phyloP scores from a whole-genome alignment of 2,888 invertebrate species.

The Blera fallax region DNA sequence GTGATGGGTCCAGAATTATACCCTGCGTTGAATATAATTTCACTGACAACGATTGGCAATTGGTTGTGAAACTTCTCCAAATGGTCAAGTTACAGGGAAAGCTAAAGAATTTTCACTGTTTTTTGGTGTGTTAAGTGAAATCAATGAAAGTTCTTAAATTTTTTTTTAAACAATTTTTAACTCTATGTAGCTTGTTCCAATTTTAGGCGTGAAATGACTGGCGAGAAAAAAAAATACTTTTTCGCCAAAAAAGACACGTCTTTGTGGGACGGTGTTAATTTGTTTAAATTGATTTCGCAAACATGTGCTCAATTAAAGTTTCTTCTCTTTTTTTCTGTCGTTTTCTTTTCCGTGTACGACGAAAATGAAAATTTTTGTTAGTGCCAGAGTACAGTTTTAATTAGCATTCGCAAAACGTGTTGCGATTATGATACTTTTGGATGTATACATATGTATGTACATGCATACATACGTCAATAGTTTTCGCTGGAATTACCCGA shows the following conservation, averaged over 20 bases:
- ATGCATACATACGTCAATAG: neutral
- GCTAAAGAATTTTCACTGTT: neutral
- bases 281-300: slow-evolving; percentile 17
- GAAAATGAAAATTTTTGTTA: neutral
- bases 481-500: neutral
- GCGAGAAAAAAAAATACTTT: neutral
- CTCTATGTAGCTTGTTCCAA: neutral
- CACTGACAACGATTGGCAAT: slow-evolving; percentile 5
- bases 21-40: slow-evolving; percentile 21
- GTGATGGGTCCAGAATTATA: slow-evolving; percentile 19
- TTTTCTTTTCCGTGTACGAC: neutral
- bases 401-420: neutral
- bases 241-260: neutral
- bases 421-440: neutral
- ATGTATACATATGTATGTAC: too few species aligned
- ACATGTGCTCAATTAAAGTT: slow-evolving; percentile 1
- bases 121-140: neutral
- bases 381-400: neutral
- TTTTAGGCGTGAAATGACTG: neutral
- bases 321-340: neutral
- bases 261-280: slow-evolving; percentile 11
- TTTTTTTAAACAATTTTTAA: neutral
- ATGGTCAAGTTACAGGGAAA: neutral
- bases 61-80: neutral
- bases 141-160: neutral